Percentiles rank a stretch among this genome's conserved stretches.
phyloP scores from a whole-genome alignment of 2,888 invertebrate genomes.

The Limenitis arthemis region DNA sequence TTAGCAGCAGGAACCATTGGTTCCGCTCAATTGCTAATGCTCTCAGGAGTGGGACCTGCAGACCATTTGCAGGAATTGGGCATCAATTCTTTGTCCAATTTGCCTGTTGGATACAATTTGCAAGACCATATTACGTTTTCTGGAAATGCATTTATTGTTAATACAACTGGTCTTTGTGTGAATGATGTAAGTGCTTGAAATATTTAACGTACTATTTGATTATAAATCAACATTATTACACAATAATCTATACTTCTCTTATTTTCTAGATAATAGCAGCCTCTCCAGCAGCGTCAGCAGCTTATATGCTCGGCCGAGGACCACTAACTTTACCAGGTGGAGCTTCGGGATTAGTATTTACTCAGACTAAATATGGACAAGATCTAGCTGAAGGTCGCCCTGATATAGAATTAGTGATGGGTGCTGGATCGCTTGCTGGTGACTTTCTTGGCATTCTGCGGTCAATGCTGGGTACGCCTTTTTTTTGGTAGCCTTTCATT shows the following conservation, averaged over 20 bases:
- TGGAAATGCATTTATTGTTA: constrained; percentile 80
- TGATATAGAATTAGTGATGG: constrained; percentile 86
- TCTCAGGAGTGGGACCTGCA: constrained; percentile 85
- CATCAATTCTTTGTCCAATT: constrained; percentile 76
- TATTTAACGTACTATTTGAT: background rate
- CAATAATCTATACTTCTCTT: background rate
- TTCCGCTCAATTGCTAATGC: constrained; percentile 88
- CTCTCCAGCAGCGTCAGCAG: constrained; percentile 71
- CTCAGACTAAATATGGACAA: constrained; percentile 75
- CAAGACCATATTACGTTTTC: constrained; percentile 86
- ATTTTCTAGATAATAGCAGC: constrained; percentile 45
- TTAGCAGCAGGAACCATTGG: constrained; percentile 87
- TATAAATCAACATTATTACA: background rate
- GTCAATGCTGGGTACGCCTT: constrained; percentile 67
- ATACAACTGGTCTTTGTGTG: constrained; percentile 75
- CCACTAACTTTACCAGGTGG: constrained; percentile 85
- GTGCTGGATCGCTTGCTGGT: constrained; percentile 82
- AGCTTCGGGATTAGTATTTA: constrained; percentile 82
- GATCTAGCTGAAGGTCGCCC: constrained; percentile 80
- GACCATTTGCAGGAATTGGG: constrained; percentile 71
- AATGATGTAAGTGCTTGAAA: constrained; percentile 66
- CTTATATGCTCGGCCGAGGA: constrained; percentile 76
- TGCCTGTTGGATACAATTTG: constrained; percentile 85
- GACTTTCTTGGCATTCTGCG: constrained; percentile 79
- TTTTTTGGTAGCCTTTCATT: background rate